These are phyloP conservation scores for Zaprionus bogoriensis DNA, from an alignment of 2,888 invertebrate species.

Conservation along the genomic window DNA sequence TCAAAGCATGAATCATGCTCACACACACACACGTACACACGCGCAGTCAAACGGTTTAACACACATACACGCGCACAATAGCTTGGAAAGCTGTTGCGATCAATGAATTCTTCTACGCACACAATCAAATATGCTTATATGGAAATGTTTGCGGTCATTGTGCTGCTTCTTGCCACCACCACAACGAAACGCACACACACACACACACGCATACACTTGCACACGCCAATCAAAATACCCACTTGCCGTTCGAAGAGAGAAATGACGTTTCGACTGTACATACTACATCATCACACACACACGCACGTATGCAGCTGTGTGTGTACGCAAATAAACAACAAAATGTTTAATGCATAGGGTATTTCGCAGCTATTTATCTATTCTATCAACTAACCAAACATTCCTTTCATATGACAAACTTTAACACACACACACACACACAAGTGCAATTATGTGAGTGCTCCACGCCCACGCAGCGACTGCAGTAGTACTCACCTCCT, in stretches of 20 bases:
- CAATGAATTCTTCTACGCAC: slow-evolving; percentile 61
- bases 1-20: slow-evolving; percentile 57
- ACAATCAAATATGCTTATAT: slow-evolving; percentile 59
- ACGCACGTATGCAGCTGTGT: slow-evolving; percentile 2
- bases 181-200: slow-evolving; percentile 49
- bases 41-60: neutral
- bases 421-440: slow-evolving; percentile 16
- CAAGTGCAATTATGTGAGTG: slow-evolving; percentile 4
- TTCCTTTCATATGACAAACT: slow-evolving; percentile 68
- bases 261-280: slow-evolving; percentile 61
- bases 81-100: slow-evolving; percentile 51
- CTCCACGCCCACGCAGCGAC: slow-evolving; percentile 25
- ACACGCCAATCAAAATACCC: slow-evolving; percentile 62
- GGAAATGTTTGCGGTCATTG: slow-evolving; percentile 70
- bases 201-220: slow-evolving; percentile 33
- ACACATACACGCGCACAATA: slow-evolving; percentile 24
- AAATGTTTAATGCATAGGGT: slow-evolving; percentile 46
- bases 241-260: slow-evolving; percentile 56
- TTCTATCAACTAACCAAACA: slow-evolving; percentile 47
- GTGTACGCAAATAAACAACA: slow-evolving; percentile 28
- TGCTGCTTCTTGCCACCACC: slow-evolving; percentile 67
- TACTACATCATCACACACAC: slow-evolving; percentile 41
- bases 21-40: slow-evolving; percentile 14
- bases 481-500: slow-evolving; percentile 88
- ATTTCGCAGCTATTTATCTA: slow-evolving; percentile 51